phyloP scores from a whole-genome alignment of 2,888 invertebrate species.

The Spodoptera exigua region DNA sequence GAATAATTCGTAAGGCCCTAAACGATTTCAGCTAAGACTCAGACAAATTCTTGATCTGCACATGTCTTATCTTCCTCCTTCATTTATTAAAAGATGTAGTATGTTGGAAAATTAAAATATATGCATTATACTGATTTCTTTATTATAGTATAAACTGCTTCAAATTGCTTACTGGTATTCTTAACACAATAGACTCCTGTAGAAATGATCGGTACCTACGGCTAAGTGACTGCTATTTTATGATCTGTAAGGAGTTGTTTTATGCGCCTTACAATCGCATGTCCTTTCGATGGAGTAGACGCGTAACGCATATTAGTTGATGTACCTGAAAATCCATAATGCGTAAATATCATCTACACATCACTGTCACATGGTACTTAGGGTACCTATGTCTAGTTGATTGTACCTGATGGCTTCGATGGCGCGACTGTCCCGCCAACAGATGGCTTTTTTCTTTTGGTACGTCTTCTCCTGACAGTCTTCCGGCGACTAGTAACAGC shows the following conservation, averaged over 20 bases:
- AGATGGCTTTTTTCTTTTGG: constrained; percentile 55
- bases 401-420: constrained; percentile 49
- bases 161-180: no score
- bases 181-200: background rate
- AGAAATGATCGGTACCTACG: background rate
- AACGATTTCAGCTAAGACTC: no score
- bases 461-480: constrained; percentile 59
- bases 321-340: constrained; percentile 52
- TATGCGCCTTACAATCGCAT: constrained; percentile 29
- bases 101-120: no score
- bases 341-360: constrained; percentile 34
- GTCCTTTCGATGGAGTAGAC: constrained; percentile 29
- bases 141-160: no score
- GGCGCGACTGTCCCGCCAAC: constrained; percentile 21
- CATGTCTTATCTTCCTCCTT: no score
- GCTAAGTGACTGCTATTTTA: constrained; percentile 22
- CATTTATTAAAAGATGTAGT: no score
- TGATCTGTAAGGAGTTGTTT: constrained; percentile 28
- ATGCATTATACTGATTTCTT: no score
- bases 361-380: constrained; percentile 17
- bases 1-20: no score
- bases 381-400: constrained; percentile 35
- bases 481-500: constrained; percentile 43
- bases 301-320: constrained; percentile 13
- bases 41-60: no score